Conservation (phyloP, 2,797 vertebrate species). For the Potorous gilbertii region DNA sequence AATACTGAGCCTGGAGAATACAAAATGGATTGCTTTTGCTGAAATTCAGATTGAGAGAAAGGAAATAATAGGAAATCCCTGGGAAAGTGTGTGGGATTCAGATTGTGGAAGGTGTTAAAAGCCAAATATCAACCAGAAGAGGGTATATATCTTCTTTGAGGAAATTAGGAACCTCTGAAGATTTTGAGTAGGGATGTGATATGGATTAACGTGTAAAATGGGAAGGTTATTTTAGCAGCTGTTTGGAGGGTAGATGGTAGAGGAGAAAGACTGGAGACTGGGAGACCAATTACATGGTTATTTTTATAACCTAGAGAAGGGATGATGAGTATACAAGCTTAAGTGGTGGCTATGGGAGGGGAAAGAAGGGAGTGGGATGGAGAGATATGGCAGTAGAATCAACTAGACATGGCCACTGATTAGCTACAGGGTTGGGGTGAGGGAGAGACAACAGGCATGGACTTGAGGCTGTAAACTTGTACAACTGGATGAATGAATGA, state of each 20-base stretch:
- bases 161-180: background rate
- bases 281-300: background rate
- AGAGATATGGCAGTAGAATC: slow-evolving; percentile 10
- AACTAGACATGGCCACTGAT: slow-evolving; percentile 44
- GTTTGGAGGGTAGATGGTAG: background rate
- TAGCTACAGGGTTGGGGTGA: background rate
- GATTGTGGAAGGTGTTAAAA: background rate
- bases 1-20: background rate
- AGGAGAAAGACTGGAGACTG: slow-evolving; percentile 3
- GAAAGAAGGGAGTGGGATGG: slow-evolving; percentile 29
- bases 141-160: background rate
- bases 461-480: background rate
- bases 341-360: background rate
- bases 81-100: background rate
- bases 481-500: background rate
- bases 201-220: background rate
- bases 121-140: background rate
- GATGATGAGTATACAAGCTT: background rate
- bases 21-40: background rate
- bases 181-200: background rate
- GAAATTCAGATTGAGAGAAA: background rate
- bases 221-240: slow-evolving; percentile 8
- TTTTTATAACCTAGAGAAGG: background rate
- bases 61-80: background rate
- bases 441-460: background rate